A percentile compares a stretch with the other conserved stretches of the same genome.
These are phyloP conservation scores for Asarcornis scutulata DNA, from an alignment of 2,113 vertebrate species.

Conservation along the genomic window DNA sequence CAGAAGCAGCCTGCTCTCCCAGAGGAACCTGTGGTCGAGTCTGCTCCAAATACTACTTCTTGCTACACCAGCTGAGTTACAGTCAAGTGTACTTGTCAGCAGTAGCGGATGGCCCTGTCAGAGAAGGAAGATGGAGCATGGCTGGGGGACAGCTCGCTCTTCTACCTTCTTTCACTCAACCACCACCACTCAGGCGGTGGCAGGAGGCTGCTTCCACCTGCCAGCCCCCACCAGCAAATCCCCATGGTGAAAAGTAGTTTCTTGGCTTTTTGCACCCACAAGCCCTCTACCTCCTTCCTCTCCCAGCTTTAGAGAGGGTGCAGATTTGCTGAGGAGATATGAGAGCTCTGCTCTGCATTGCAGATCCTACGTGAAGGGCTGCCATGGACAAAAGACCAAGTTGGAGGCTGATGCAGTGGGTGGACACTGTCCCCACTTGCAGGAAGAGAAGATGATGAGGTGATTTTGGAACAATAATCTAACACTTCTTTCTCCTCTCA, in stretches of 20 bases:
- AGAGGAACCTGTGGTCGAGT: neutral
- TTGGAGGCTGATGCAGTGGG: neutral
- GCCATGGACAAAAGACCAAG: accelerated
- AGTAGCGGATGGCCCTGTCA: neutral
- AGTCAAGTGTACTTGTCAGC: neutral
- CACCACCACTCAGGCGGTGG: neutral
- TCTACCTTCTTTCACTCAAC: neutral
- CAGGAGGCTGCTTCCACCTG: neutral
- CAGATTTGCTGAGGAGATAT: neutral
- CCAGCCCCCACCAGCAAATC: neutral
- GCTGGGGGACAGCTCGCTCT: neutral
- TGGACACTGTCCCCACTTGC: neutral
- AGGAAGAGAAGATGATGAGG: neutral
- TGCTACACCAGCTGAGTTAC: neutral
- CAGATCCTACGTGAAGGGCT: neutral
- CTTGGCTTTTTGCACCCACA: neutral
- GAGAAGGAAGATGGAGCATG: neutral
- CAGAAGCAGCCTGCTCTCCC: neutral
- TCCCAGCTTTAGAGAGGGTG: neutral
- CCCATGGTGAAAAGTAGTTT: neutral
- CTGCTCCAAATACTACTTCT: neutral
- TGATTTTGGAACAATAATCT: neutral
- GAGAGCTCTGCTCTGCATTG: neutral
- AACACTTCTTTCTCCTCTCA: neutral
- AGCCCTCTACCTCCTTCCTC: neutral